Conservation (phyloP, 2,888 invertebrate species). For the Globia sparganii region DNA sequence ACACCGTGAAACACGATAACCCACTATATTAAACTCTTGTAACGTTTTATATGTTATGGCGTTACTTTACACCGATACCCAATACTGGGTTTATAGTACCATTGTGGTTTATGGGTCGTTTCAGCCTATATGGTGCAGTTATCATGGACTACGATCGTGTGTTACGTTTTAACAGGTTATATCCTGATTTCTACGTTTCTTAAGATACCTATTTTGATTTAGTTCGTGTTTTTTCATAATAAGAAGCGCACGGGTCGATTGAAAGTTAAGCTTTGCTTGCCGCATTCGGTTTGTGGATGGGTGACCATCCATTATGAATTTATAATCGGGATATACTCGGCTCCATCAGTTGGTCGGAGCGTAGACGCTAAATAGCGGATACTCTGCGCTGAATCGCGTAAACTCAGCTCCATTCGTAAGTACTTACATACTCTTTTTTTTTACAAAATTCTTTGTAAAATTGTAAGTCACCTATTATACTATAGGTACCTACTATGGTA, state of each 20-base stretch:
- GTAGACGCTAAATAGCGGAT: no score
- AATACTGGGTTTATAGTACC: constrained; percentile 45
- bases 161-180: constrained; percentile 1
- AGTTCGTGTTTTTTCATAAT: neutral
- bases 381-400: no score
- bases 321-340: neutral
- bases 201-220: neutral
- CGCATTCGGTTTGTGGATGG: neutral
- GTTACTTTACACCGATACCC: constrained; percentile 37
- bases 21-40: constrained; percentile 45
- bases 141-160: constrained; percentile 10
- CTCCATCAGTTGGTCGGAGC: no score
- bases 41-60: constrained; percentile 58
- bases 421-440: neutral
- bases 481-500: neutral
- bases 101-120: constrained; percentile 47
- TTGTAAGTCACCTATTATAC: neutral
- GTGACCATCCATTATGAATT: neutral
- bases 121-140: constrained; percentile 32
- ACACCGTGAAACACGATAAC: constrained; percentile 26
- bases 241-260: neutral
- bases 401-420: neutral
- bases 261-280: neutral
- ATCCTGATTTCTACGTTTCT: neutral
- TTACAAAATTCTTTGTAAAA: neutral